Evolutionary conservation across 2,113 vertebrate species (phyloP), one percentile per base, ranked within the genome.

Genomic region (Scophthalmus maximus): DNA sequence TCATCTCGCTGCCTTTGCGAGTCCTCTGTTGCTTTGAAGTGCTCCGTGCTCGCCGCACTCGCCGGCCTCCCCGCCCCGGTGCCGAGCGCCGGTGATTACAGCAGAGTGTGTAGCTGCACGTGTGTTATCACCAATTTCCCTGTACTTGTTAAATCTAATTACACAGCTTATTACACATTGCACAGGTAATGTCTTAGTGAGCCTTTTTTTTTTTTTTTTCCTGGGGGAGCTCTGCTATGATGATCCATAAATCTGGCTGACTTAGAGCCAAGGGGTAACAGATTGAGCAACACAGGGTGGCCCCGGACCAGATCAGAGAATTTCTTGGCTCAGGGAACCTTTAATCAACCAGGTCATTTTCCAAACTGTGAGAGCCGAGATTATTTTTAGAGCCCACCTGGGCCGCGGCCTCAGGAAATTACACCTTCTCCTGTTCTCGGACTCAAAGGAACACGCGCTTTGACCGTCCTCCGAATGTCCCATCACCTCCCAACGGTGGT

Each of bases 21-120:
- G 82, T 80, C 52, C 9, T n/a, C 64, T 59, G 72, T 42, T n/a
- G 38, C 88, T 88, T 90, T 91, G 86, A 90, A 88, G 81, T 82
- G 60, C 84, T 88, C 86, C 82, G 80, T 80, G 70, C 55, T 83
- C 75, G 72, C 79, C 69, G 36, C 81, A 65, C 52, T 81, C 51
- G n/a, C 8, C 18, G 11, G 25, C 26, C 25, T 17, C n/a, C 4
- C 49, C 25, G 22, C 20, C 49, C 14, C 23, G 53, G 30, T 6
- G 55, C n/a, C 5, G 17, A 73, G 79, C 3, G 1, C 27, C 63
- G 51, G 7, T 88, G 83, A 88, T 89, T 85, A 82, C 63, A 76
- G 62, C 23, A 5, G 53, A 51, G 73, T 77, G 65, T 52, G 56
- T 52, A 7, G 36, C 44, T 40, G 32, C 46, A 57, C 20, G 60